Conservation (phyloP, 2,113 vertebrate species). For the Chaetops frenatus region DNA sequence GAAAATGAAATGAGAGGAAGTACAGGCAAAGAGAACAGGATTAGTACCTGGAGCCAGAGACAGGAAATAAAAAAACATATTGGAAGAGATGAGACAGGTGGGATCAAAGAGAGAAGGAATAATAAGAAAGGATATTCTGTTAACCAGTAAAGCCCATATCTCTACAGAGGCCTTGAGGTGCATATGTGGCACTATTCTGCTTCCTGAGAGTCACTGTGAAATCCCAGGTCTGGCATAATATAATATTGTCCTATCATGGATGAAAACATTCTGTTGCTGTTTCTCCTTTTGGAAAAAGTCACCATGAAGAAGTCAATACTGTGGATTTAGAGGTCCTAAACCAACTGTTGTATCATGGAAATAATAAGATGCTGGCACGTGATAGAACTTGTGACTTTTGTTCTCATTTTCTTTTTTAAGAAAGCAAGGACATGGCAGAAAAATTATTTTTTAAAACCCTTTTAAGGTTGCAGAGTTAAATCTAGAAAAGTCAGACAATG, state of each 20-base stretch:
- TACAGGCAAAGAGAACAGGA: not conserved
- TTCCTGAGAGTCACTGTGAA: not conserved
- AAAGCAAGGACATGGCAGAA: not conserved
- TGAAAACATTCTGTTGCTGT: not conserved
- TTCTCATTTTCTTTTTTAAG: not conserved
- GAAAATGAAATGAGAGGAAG: not conserved
- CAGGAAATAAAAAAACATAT: accelerated
- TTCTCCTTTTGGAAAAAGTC: not conserved
- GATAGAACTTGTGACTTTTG: not conserved
- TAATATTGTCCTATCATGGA: not conserved
- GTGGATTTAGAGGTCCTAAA: not conserved
- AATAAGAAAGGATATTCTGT: not conserved
- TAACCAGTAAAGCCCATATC: not conserved
- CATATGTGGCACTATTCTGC: not conserved
- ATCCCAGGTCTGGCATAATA: not conserved
- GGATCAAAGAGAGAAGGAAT: not conserved
- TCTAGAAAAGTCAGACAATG: not conserved
- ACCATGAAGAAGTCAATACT: not conserved
- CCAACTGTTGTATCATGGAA: not conserved
- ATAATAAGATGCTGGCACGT: not conserved
- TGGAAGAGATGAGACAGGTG: not conserved
- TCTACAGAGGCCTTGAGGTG: not conserved
- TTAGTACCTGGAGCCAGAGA: not conserved
- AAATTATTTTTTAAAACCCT: not conserved
- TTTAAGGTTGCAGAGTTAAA: not conserved